Conservation (phyloP, 2,113 vertebrate species). For the Brevimyrus niger region DNA sequence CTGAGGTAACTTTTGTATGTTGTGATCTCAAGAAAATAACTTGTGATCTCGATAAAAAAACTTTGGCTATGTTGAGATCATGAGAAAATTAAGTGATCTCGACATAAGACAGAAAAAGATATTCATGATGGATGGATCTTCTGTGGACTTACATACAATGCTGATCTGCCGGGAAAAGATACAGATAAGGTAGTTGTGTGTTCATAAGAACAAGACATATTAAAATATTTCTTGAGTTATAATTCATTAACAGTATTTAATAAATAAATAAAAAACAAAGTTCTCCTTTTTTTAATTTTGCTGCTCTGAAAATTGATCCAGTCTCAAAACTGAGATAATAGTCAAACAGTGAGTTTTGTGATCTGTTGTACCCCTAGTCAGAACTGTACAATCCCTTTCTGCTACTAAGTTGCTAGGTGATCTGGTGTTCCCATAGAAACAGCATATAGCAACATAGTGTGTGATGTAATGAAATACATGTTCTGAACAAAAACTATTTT, state of each 20-base stretch:
- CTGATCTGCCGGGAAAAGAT: neutral
- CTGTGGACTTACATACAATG: neutral
- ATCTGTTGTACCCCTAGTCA: neutral
- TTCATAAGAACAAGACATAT: neutral
- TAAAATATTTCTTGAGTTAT: neutral
- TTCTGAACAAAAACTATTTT: neutral
- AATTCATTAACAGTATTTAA: neutral
- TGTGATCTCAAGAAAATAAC: neutral
- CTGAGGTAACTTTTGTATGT: neutral
- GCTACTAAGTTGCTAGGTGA: constrained; percentile 16
- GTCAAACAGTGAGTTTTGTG: neutral
- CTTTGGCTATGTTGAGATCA: neutral
- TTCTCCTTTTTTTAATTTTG: neutral
- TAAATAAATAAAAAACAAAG: neutral
- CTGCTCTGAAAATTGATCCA: neutral
- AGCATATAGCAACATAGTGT: constrained; percentile 15
- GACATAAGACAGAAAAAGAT: neutral
- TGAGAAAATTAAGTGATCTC: neutral
- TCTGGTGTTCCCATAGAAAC: constrained; percentile 18
- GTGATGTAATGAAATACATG: constrained; percentile 9
- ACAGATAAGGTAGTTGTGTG: neutral
- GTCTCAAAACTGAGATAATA: neutral
- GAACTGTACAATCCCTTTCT: neutral
- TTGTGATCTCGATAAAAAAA: neutral
- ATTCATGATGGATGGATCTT: neutral